A percentile compares a stretch with the other conserved stretches of the same genome.
phyloP scores from a whole-genome alignment of 2,797 vertebrate species.

The Discoglossus pictus region DNA sequence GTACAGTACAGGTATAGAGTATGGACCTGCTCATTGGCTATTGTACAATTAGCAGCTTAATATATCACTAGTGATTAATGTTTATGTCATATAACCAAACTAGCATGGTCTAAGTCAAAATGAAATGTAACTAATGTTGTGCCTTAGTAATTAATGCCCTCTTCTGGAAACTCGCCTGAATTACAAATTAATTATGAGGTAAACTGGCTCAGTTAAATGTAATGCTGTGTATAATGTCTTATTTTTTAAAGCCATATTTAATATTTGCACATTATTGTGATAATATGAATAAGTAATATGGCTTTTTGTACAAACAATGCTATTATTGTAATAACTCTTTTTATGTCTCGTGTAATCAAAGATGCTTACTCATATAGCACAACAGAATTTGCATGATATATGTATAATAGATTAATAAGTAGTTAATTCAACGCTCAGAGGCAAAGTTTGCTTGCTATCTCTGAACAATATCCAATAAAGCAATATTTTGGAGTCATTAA shows the following conservation, averaged over 20 bases:
- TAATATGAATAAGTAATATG: slow-evolving; percentile 63
- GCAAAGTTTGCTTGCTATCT: slow-evolving; percentile 33
- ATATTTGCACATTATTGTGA: slow-evolving; percentile 69
- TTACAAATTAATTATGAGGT: slow-evolving; percentile 61
- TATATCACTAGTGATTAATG: slow-evolving; percentile 68
- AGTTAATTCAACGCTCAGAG: slow-evolving; percentile 47
- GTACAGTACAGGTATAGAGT: slow-evolving; percentile 61
- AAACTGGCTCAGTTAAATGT: slow-evolving; percentile 64
- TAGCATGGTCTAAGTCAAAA: slow-evolving; percentile 80
- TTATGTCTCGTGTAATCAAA: slow-evolving; percentile 59
- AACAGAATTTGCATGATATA: slow-evolving; percentile 64
- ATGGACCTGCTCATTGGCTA: slow-evolving; percentile 67
- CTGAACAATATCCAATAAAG: slow-evolving; percentile 68
- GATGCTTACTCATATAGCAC: slow-evolving; percentile 57
- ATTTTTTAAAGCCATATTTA: slow-evolving; percentile 71
- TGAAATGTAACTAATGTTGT: slow-evolving; percentile 71
- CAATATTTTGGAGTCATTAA: slow-evolving; percentile 58
- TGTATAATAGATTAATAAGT: slow-evolving; percentile 58
- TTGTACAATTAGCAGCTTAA: slow-evolving; percentile 72
- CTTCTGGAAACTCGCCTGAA: slow-evolving; percentile 71
- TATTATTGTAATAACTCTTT: slow-evolving; percentile 47
- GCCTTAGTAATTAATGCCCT: slow-evolving; percentile 84
- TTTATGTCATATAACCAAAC: slow-evolving; percentile 65
- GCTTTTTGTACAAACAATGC: slow-evolving; percentile 60
- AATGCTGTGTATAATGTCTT: slow-evolving; percentile 72